Evolutionary conservation across 35 echinoderm and acorn worm species (phyloP).

Genomic region (Amphiura filiformis): DNA sequence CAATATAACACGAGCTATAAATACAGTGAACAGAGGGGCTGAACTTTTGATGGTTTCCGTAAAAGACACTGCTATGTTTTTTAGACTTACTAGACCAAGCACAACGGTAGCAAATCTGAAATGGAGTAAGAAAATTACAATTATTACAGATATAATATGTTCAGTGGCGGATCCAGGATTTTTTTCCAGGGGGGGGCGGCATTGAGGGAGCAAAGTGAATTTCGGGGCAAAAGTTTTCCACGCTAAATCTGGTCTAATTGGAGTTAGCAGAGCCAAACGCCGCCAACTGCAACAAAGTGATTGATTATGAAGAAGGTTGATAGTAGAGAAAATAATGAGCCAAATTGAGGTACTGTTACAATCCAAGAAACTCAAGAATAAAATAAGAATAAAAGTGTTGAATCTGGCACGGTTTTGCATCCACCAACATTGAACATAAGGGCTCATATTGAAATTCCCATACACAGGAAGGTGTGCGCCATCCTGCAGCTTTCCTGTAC

Average conservation of each 20-base stretch:
- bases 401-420: too few relatives aligned
- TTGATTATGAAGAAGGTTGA: not conserved
- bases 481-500: too few relatives aligned
- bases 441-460: too few relatives aligned
- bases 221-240: not conserved
- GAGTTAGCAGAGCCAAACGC: too few relatives aligned
- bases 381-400: too few relatives aligned
- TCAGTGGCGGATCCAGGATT: not conserved
- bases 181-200: too few relatives aligned
- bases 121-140: not conserved
- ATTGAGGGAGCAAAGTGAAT: not conserved
- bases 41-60: conserved; percentile 98
- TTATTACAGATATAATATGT: not conserved
- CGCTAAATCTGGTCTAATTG: not conserved
- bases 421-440: too few relatives aligned
- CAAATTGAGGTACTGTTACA: too few relatives aligned
- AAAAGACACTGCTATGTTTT: conserved; percentile 96
- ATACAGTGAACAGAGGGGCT: conserved; percentile 88
- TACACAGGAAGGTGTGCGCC: too few relatives aligned
- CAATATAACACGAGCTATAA: conserved; percentile 73
- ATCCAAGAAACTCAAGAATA: too few relatives aligned
- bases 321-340: too few relatives aligned
- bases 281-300: too few relatives aligned
- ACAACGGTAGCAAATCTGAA: conserved; percentile 86
- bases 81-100: conserved; percentile 80